Percentiles rank a stretch among this genome's conserved stretches.
phyloP scores from a whole-genome alignment of 1,140 invertebrate genomes.

The Solenopsis fugax region DNA sequence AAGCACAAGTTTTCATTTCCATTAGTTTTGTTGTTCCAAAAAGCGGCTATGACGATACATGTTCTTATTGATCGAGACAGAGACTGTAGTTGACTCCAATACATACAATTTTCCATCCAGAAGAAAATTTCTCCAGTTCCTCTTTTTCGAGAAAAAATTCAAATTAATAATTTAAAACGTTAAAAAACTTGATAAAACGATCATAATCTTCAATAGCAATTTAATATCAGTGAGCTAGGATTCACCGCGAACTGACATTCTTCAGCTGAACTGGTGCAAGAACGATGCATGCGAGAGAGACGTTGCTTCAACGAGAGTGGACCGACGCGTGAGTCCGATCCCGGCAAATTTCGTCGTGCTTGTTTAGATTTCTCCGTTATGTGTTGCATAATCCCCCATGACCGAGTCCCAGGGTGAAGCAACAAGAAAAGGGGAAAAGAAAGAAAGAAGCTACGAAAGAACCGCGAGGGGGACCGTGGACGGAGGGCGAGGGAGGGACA shows the following conservation, averaged over 20 bases:
- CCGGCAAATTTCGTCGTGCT: conserved; percentile 62
- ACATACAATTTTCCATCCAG: not conserved
- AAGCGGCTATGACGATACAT: not conserved
- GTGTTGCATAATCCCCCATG: conserved; percentile 73
- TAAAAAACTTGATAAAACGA: not conserved
- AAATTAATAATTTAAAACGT: not conserved
- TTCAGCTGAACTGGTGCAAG: too few relatives aligned
- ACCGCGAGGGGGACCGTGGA: conserved; percentile 42
- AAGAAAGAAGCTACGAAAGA: conserved; percentile 63
- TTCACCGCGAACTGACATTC: not conserved
- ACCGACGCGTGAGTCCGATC: conserved; percentile 41
- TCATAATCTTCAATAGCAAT: not conserved
- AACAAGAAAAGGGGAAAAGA: conserved; percentile 72
- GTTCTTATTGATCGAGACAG: not conserved
- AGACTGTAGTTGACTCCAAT: not conserved
- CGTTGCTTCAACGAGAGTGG: not conserved
- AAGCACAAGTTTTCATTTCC: not conserved
- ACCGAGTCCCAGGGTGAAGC: conserved; percentile 50
- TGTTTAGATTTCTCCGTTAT: conserved; percentile 78
- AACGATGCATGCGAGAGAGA: not conserved
- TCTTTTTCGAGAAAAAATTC: not conserved
- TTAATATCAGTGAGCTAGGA: not conserved
- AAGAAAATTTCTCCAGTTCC: not conserved
- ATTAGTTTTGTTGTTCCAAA: not conserved
- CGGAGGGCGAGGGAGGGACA: conserved; percentile 62